Percentiles rank a stretch among this genome's conserved stretches.
phyloP scores from a whole-genome alignment of 30 jellyfish, hydroid and myxozoan species.

The Aurelia aurita region DNA sequence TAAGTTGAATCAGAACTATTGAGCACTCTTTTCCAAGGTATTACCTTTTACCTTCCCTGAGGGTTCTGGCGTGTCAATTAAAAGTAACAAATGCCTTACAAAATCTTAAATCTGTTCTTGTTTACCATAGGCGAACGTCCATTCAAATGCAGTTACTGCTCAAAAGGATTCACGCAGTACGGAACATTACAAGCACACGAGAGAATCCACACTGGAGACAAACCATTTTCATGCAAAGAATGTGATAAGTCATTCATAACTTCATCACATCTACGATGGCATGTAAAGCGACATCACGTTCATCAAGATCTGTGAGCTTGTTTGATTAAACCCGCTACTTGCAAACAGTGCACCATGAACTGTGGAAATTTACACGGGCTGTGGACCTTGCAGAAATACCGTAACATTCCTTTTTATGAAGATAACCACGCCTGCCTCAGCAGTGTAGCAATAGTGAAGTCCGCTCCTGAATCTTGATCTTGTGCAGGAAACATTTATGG shows the following conservation, averaged over 20 bases:
- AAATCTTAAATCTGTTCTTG: too few species aligned
- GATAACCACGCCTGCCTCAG: too few species aligned
- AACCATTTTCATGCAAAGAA: conserved; percentile 77
- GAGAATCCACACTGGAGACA: conserved; percentile 91
- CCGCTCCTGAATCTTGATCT: too few species aligned
- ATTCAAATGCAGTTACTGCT: conserved; percentile 80
- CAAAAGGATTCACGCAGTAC: conserved; percentile 89
- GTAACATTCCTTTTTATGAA: too few species aligned
- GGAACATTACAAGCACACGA: conserved; percentile 97
- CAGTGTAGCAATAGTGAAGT: too few species aligned
- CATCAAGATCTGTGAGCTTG: not conserved
- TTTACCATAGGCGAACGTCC: conserved; percentile 87
- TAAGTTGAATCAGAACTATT: not conserved
- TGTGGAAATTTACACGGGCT: too few species aligned
- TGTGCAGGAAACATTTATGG: too few species aligned
- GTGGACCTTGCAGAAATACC: too few species aligned
- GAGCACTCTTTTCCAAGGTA: not conserved
- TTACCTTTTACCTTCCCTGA: not conserved
- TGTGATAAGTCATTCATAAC: conserved; percentile 90
- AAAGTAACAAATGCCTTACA: too few species aligned
- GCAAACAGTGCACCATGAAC: too few species aligned
- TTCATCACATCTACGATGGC: conserved; percentile 96
- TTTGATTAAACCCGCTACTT: too few species aligned
- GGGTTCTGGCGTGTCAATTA: too few species aligned
- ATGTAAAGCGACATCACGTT: conserved; percentile 77